Evolutionary conservation across 2,888 invertebrate genomes (phyloP).

Genomic region (Ennomos quercinarius): DNA sequence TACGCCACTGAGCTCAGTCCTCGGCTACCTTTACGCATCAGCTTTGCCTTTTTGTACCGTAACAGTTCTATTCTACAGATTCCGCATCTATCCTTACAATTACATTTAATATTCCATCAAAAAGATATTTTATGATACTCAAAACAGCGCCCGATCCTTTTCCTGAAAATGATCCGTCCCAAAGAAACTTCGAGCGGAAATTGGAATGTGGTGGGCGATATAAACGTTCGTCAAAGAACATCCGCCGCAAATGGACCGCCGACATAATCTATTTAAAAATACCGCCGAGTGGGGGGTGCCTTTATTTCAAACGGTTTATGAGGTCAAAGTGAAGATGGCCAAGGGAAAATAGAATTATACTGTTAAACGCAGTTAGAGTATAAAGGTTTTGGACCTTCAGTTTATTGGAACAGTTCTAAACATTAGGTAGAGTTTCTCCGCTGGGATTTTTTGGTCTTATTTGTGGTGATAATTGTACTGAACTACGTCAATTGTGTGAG

Average conservation of each 20-base stretch:
- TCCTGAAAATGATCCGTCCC: constrained; percentile 40
- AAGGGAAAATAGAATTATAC: too few species aligned
- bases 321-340: not conserved
- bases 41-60: too few species aligned
- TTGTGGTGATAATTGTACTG: too few species aligned
- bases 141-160: constrained; percentile 27
- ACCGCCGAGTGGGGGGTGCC: constrained; percentile 27
- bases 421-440: too few species aligned
- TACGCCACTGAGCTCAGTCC: too few species aligned
- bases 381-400: too few species aligned
- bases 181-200: constrained; percentile 50
- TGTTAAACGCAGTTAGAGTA: too few species aligned
- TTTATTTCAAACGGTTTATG: constrained; percentile 28
- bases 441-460: too few species aligned
- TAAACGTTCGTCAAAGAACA: constrained; percentile 45
- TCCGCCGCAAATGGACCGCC: constrained; percentile 43
- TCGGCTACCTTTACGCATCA: too few species aligned
- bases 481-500: too few species aligned
- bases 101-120: not conserved
- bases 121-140: constrained; percentile 2
- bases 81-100: not conserved
- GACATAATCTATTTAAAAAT: constrained; percentile 43
- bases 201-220: constrained; percentile 45
- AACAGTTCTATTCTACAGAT: too few species aligned
- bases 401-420: too few species aligned